These are phyloP conservation scores for Bugulina stolonifera DNA, from an alignment of 2,888 invertebrate species.

Conservation along the genomic window DNA sequence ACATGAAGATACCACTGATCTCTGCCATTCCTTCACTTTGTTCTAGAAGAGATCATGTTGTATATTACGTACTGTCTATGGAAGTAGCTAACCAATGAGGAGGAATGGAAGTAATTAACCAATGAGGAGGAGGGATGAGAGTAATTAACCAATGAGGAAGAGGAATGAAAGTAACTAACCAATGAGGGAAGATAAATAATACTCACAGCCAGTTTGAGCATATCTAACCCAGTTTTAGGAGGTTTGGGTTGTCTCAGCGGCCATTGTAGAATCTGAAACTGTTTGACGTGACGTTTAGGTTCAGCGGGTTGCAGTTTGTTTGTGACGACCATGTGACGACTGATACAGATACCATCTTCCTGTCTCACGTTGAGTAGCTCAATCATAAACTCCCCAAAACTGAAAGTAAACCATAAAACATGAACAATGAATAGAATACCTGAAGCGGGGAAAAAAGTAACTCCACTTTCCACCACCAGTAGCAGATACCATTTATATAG, in stretches of 20 bases:
- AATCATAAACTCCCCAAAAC: slow-evolving; percentile 2
- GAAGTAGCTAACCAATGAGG: no score
- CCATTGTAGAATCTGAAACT: slow-evolving; percentile 44
- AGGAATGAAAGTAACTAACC: no score
- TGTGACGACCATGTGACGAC: not conserved
- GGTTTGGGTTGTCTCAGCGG: not conserved
- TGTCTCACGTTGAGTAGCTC: not conserved
- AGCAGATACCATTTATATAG: not conserved
- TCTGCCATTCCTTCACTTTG: slow-evolving; percentile 40
- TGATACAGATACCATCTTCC: not conserved
- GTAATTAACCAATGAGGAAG: no score
- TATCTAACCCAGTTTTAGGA: not conserved
- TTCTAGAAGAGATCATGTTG: slow-evolving; percentile 1
- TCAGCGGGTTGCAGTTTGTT: slow-evolving; percentile 31
- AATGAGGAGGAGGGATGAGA: no score
- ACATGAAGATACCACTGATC: not conserved
- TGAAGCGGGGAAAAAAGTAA: not conserved
- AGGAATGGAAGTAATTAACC: no score
- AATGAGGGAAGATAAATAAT: not conserved
- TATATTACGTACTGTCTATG: no score
- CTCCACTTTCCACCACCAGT: not conserved
- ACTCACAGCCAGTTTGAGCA: slow-evolving; percentile 2
- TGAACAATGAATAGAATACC: not conserved
- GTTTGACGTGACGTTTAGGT: slow-evolving; percentile 36
- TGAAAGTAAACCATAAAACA: not conserved